Percentiles rank a stretch among this genome's conserved stretches.
Conservation (phyloP, 2,888 invertebrate genomes). For the Eupithecia subfuscata region DNA sequence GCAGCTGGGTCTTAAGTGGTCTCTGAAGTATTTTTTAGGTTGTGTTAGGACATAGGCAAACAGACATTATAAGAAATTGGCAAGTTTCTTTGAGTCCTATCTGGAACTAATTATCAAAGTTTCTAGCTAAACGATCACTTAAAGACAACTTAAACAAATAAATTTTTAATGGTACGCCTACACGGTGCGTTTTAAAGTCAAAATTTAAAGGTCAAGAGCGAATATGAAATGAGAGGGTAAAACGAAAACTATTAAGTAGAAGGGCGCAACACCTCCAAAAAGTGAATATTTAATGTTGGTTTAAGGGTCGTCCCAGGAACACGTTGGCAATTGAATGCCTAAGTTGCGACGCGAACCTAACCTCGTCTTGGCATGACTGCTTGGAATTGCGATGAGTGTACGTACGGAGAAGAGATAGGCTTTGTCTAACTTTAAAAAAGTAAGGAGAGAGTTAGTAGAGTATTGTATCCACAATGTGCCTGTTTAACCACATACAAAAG, state of each 20-base stretch:
- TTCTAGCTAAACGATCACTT: neutral
- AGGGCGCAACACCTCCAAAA: neutral
- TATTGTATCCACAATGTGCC: too few relatives aligned
- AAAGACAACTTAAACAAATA: neutral
- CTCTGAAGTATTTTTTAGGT: neutral
- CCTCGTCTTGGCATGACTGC: neutral
- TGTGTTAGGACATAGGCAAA: neutral
- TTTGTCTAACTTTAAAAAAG: too few relatives aligned
- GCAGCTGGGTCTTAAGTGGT: slow-evolving; percentile 4
- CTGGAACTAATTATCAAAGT: neutral
- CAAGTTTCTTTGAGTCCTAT: neutral
- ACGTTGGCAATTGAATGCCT: neutral
- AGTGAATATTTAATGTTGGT: neutral
- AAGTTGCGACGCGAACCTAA: neutral
- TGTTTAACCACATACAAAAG: too few relatives aligned
- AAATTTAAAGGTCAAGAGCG: neutral
- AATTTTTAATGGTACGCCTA: neutral
- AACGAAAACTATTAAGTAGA: neutral
- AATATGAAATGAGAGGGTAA: neutral
- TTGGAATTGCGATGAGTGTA: neutral
- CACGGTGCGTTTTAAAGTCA: neutral
- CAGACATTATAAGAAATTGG: slow-evolving; percentile 1
- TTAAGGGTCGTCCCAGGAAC: neutral
- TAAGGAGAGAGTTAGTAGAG: too few relatives aligned
- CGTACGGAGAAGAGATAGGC: neutral